Evolutionary conservation across 2,797 vertebrate species (phyloP), one percentile per base, ranked within the genome.

Genomic region (Gobio occitaniae): DNA sequence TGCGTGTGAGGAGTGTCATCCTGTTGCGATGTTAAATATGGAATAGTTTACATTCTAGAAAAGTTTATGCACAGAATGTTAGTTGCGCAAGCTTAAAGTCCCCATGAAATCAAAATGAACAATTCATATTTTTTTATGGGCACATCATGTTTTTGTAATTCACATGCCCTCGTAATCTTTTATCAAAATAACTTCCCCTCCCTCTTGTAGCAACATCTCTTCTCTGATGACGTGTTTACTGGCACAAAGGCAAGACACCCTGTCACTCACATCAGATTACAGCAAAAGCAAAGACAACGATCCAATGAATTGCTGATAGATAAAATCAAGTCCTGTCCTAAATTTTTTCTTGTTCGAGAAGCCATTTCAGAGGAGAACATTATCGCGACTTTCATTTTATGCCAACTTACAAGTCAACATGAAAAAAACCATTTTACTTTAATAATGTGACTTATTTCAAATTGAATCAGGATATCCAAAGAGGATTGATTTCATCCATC

Each of bases 1-100:
- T 84, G 83, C 47, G 78, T 54, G 32, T 52, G 72, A 77, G 50
- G 21, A 54, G 63, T 68, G 74, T 54, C 63, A 16, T 78, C 29
- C n/a, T 78, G 74, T 77, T 84, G 63, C 7, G 3, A 44, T 61
- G 54, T 78, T 61, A 72, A 82, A 82, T 48, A 32, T 15, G n/a
- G 7, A 72, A 25, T 3, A 19, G 10, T 21, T 44, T 13, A 11
- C 41, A 25, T 41, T 52, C 47, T 82, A 1, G 6, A 72, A 36
- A 21, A 32, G 54, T 82, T 61, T 48, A n/a, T 38, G 80, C 41
- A 32, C 1, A 2, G 15, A 19, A 72, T 82, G 50, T 47, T 82
- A 21, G 52, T 29, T 50, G 59, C 6, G 25, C 16, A 63, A 13
- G 38, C 38, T 63, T 72, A 21, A 52, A 75, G 32, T 65, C 61